A percentile compares a stretch with the other conserved stretches of the same genome.
Conservation (phyloP, 2,113 vertebrate species). For the Ctenodactylus gundi region DNA sequence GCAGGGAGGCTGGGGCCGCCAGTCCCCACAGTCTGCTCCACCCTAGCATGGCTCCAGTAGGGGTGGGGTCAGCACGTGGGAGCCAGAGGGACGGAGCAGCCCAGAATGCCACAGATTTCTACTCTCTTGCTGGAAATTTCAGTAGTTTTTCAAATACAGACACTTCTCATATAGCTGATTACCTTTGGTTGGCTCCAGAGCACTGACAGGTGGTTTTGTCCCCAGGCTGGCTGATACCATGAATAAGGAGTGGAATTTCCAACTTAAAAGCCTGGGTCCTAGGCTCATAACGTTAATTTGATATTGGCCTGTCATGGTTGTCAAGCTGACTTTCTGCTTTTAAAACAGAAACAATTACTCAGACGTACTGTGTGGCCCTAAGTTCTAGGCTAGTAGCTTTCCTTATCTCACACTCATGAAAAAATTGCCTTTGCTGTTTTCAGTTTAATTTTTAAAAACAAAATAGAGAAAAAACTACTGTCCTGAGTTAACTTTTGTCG, state of each 20-base stretch:
- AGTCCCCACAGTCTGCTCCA: neutral
- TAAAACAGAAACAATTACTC: neutral
- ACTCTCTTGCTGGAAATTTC: neutral
- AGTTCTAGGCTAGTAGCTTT: neutral
- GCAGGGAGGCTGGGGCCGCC: neutral
- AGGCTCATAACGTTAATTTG: neutral
- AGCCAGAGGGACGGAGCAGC: too few relatives aligned
- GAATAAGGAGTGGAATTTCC: neutral
- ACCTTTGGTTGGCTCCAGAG: neutral
- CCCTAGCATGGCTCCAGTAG: neutral
- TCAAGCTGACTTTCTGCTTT: neutral
- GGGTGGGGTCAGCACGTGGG: fast-evolving
- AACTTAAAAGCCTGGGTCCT: neutral
- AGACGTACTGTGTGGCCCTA: neutral
- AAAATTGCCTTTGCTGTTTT: neutral
- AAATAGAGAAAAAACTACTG: neutral
- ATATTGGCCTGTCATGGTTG: neutral
- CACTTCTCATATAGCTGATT: neutral
- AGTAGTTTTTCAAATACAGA: neutral
- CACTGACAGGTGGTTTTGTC: neutral
- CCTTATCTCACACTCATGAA: neutral
- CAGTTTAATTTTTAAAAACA: neutral
- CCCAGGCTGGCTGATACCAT: too few relatives aligned
- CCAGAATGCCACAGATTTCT: neutral
- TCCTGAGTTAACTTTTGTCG: neutral